Percentiles rank a stretch among this genome's conserved stretches.
These are phyloP conservation scores for Halocaridina rubra DNA, from an alignment of 2,888 invertebrate genomes.

Conservation along the genomic window DNA sequence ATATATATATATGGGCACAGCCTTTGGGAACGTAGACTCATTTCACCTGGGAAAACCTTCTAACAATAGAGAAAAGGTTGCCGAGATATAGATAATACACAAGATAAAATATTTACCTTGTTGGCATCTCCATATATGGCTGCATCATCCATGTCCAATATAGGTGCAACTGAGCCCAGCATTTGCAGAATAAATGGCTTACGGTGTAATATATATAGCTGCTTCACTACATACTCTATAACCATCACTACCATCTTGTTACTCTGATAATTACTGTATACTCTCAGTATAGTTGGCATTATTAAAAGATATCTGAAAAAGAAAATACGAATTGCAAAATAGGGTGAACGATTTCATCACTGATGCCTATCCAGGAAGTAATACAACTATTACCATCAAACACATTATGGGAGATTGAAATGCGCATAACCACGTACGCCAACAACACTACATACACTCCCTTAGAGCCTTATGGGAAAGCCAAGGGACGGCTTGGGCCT, in stretches of 20 bases:
- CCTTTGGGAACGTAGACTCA: too few species aligned
- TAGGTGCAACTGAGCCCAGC: slow-evolving; percentile 96
- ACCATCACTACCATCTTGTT: slow-evolving; percentile 94
- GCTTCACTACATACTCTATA: slow-evolving; percentile 97
- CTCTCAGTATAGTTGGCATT: slow-evolving; percentile 95
- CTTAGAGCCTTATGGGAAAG: too few species aligned
- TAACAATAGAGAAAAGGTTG: too few species aligned
- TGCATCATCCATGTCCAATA: slow-evolving; percentile 63
- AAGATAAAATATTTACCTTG: slow-evolving; percentile 74
- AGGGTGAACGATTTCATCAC: too few species aligned
- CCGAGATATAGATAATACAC: too few species aligned
- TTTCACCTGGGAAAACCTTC: neutral
- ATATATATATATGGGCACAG: too few species aligned
- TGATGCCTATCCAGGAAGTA: too few species aligned
- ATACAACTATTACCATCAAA: too few species aligned
- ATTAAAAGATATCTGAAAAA: slow-evolving; percentile 86
- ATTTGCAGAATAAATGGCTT: slow-evolving; percentile 98
- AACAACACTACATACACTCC: too few species aligned
- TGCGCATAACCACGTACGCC: too few species aligned
- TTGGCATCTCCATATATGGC: slow-evolving; percentile 85
- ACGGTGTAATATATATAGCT: slow-evolving; percentile 96
- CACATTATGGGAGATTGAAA: too few species aligned
- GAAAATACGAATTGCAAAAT: neutral
- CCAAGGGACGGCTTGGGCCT: too few species aligned
- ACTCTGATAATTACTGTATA: slow-evolving; percentile 97